Base-by-base conservation (phyloP, 2,888 invertebrate species). In the Frankliniella intonsa region DNA sequence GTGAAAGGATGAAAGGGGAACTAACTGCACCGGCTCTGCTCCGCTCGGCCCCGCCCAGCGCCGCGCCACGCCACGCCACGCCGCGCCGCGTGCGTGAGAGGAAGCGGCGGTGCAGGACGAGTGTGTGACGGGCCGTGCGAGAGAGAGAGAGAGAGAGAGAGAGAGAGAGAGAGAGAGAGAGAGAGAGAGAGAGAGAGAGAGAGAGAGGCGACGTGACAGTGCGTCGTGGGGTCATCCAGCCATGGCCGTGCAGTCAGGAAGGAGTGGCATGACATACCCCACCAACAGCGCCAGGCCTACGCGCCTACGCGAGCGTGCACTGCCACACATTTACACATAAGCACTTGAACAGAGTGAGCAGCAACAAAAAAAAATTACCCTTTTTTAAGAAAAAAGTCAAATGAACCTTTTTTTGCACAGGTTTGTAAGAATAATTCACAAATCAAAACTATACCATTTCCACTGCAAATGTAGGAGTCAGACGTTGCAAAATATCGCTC, bases 1-100 rank as follows among this genome's bases (percentile, higher is more conserved):
- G 69, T 76, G 69, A 76, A 76, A 76, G 69, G 69, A 76, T 76
- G 69, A 76, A 76, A 76, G 69, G 69, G 69, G 69, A 76, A 76
- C 69, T 25, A 76, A 76, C 69, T 76, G 69, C 69, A 76, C 69
- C 38, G 38, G 38, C 38, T 19, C 62, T 62, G 69, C 69, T 76
- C 22, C 69, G 25, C 69, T 76, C 62, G 25, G 22, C 69, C 69
- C 14, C 55, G 55, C 69, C n/a, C 69, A 22, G 10, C 25, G 69
- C 69, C n/a, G 3, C 69, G 69, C 69, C 69, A 9, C 25, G 69
- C 69, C 69, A 10, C 55, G 55, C 69, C 69, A 22, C 69, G 69
- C 55, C 14, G 55, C 14, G 55, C 55, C 14, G 55, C 55, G 38
- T 38, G 38, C 38, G 38, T 38, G 2, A 38, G 38, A 38, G 38